A percentile compares a stretch with the other conserved stretches of the same genome.
These are phyloP conservation scores for Tolypeutes matacus DNA, from an alignment of 2,797 vertebrate species.

Conservation along the genomic window DNA sequence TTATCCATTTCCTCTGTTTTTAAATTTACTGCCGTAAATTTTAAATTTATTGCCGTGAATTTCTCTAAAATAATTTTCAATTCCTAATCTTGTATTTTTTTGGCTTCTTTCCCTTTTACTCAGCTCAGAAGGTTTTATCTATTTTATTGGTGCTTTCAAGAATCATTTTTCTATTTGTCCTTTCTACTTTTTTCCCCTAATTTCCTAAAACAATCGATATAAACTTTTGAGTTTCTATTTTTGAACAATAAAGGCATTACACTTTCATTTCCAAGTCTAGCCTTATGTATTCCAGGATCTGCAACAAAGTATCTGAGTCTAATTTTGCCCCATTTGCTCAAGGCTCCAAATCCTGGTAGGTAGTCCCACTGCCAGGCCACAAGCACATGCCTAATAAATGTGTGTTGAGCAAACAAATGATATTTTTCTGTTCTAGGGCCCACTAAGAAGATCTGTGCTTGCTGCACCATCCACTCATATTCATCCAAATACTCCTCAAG, in stretches of 20 bases:
- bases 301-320: background rate
- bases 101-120: background rate
- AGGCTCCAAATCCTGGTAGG: background rate
- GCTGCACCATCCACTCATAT: background rate
- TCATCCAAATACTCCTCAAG: background rate
- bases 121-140: background rate
- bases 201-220: background rate
- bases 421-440: background rate
- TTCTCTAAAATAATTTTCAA: background rate
- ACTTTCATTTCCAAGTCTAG: background rate
- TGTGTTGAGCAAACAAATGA: background rate
- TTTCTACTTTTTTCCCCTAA: background rate
- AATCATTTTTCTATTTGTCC: conserved; percentile 3
- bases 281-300: background rate
- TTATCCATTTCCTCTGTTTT: background rate
- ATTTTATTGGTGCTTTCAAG: conserved; percentile 46
- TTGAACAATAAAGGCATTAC: background rate
- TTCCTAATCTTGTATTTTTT: background rate
- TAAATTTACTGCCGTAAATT: background rate
- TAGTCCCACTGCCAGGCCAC: background rate
- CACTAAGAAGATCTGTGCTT: background rate
- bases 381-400: background rate
- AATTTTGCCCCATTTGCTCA: background rate
- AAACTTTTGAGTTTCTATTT: conserved; percentile 39
- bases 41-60: background rate